Evolutionary conservation across 2,888 invertebrate species (phyloP), one percentile per base, ranked within the genome.

Genomic region (Dyspetes luteomarginatus): DNA sequence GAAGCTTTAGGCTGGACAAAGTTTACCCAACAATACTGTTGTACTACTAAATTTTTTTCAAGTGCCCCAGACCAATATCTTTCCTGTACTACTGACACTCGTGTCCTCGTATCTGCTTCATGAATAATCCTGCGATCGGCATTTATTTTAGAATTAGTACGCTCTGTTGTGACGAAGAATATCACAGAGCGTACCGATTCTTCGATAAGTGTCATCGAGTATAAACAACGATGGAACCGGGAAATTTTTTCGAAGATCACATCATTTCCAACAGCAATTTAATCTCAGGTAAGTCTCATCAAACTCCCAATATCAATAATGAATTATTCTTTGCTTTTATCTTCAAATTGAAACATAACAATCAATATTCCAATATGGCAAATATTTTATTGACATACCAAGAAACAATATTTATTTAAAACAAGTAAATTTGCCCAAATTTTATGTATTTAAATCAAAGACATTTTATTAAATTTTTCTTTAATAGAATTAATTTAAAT

Each of bases 71-170:
- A n/a, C n/a, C n/a, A n/a, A n/a, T n/a, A n/a, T n/a, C n/a, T n/a
- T n/a, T n/a, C n/a, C n/a, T n/a, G 36, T 36, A 36, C 36, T 36
- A 36, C 36, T 36, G 30, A 52, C 26, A 12, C 26, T 56, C 56
- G 56, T 4, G 17, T 56, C 56, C n/a, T 15, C 56, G 4, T 7
- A 41, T 9, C 12, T 30, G 1, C n/a, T 28, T 9, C 12, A 30
- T 7, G 22, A 26, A 22, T 36, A 24, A 56, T 19, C 41, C 62
- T 64, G 45, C 81, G 81, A 81, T 81, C 83, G 89, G 90, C 90
- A 92, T 92, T 92, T 89, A 92, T 92, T 93, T 93, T 93, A 93
- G 93, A 93, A 93, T 93, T 92, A 92, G 92, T 93, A 93, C 93
- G 93, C 93, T 93, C 93, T 93, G 93, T 92, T 92, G 93, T 93